Conservation (phyloP, 2,113 vertebrate genomes). For the Hypomesus transpacificus region DNA sequence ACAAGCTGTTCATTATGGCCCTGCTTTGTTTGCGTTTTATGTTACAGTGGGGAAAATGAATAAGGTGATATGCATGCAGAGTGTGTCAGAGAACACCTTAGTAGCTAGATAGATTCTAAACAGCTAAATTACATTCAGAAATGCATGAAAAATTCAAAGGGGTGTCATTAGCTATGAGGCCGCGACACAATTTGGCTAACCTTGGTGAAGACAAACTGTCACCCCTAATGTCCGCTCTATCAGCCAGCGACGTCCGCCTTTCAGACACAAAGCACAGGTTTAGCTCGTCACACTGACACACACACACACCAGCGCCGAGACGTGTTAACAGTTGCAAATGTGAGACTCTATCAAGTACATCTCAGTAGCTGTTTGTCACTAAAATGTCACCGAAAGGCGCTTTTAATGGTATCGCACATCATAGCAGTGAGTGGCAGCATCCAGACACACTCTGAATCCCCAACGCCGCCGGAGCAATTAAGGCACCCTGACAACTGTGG, state of each 20-base stretch:
- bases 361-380: conserved; percentile 90
- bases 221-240: conserved; percentile 87
- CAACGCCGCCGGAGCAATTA: conserved; percentile 71
- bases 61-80: conserved; percentile 54
- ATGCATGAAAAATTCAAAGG: conserved; percentile 88
- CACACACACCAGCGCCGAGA: conserved; percentile 57
- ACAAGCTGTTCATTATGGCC: conserved; percentile 57
- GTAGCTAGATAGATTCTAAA: conserved; percentile 48
- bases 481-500: conserved; percentile 60
- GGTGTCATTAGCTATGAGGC: conserved; percentile 85
- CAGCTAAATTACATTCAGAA: conserved; percentile 89
- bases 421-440: conserved; percentile 82
- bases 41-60: conserved; percentile 37
- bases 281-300: conserved; percentile 47
- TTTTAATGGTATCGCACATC: conserved; percentile 86
- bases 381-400: conserved; percentile 85
- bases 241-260: conserved; percentile 86
- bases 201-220: conserved; percentile 92
- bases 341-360: conserved; percentile 85
- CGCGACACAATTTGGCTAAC: conserved; percentile 91
- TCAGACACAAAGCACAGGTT: conserved; percentile 78
- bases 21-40: conserved; percentile 60
- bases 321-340: conserved; percentile 88
- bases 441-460: conserved; percentile 76
- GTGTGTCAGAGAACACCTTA: conserved; percentile 42